Conservation (phyloP, 2,888 invertebrate genomes). For the Cataglyphis altisquamis region DNA sequence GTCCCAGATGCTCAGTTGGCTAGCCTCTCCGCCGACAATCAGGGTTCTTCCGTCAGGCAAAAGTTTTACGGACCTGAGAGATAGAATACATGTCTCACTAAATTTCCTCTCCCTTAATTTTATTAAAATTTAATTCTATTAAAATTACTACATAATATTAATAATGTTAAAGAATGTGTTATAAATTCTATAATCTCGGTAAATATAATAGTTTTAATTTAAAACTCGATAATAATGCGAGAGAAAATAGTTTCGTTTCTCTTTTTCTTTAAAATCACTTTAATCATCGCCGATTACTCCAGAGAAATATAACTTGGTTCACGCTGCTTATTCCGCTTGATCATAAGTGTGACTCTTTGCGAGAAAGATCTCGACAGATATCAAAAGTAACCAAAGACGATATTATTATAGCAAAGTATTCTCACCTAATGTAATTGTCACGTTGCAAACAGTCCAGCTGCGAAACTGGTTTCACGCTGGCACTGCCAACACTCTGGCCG, state of each 20-base stretch:
- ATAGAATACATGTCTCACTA: background rate
- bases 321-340: background rate
- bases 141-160: background rate
- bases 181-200: background rate
- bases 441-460: slow-evolving; percentile 97
- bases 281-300: background rate
- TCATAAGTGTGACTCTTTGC: background rate
- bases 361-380: background rate
- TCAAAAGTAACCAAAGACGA: background rate
- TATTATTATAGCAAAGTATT: slow-evolving; percentile 86
- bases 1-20: slow-evolving; percentile 98
- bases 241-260: background rate
- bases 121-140: background rate
- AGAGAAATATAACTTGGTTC: background rate
- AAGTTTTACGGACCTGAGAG: slow-evolving; percentile 94
- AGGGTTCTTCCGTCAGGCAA: slow-evolving; percentile 97
- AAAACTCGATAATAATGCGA: background rate
- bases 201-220: background rate
- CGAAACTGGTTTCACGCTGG: slow-evolving; percentile 90
- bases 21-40: slow-evolving; percentile 98
- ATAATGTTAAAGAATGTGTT: background rate
- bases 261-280: background rate
- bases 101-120: background rate
- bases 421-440: slow-evolving; percentile 98
- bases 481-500: slow-evolving; percentile 91